phyloP scores from a whole-genome alignment of 37 sponge, comb jelly and placozoan species.

The Beroe forskalii region DNA sequence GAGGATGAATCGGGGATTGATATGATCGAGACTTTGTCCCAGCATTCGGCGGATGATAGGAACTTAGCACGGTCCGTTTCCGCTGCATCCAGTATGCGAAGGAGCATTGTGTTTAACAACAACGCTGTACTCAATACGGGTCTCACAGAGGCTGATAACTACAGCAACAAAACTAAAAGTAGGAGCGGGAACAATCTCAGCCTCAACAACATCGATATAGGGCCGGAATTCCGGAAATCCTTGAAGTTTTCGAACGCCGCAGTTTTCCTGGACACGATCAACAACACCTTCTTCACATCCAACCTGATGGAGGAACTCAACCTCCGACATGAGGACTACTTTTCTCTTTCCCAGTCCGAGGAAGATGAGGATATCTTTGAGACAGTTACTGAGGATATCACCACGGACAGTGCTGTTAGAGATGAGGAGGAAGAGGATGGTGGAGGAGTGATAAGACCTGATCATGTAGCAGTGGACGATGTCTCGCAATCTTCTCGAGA shows the following conservation, averaged over 20 bases:
- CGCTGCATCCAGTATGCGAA: neutral
- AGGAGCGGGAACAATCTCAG: neutral
- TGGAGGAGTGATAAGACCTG: neutral
- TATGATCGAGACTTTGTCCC: neutral
- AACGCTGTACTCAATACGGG: neutral
- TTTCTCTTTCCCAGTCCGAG: constrained; percentile 1
- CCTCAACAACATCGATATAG: neutral
- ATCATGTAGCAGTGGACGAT: neutral
- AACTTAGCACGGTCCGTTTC: neutral
- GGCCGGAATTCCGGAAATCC: neutral
- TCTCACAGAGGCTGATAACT: neutral
- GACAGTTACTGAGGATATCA: constrained; percentile 12
- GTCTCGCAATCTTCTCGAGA: neutral
- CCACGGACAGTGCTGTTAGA: neutral
- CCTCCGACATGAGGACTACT: constrained; percentile 9
- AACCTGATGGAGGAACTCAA: constrained; percentile 47
- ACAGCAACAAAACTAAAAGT: neutral
- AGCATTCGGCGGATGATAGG: neutral
- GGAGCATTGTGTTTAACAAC: constrained; percentile 33
- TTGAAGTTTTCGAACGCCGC: constrained; percentile 7
- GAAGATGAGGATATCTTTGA: neutral
- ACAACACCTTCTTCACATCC: constrained; percentile 47
- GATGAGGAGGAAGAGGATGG: neutral
- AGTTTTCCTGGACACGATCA: constrained; percentile 4
- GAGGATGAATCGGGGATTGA: constrained; percentile 32